A percentile compares a stretch with the other conserved stretches of the same genome.
Evolutionary conservation across 1,140 invertebrate genomes (phyloP).

Genomic region (Microplitis demolitor): DNA sequence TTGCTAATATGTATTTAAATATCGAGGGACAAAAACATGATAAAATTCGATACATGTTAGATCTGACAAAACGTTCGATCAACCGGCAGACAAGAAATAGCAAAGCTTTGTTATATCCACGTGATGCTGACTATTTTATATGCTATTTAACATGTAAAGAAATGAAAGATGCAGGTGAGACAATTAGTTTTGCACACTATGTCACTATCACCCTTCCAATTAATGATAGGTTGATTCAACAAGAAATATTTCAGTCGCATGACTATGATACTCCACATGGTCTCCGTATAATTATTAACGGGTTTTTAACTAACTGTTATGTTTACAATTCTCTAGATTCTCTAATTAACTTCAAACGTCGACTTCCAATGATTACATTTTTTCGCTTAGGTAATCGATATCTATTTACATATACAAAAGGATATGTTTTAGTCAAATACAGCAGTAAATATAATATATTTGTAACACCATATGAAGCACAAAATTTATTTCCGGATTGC

Average conservation of each 20-base stretch:
- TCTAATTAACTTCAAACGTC: neutral
- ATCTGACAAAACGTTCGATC: neutral
- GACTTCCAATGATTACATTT: neutral
- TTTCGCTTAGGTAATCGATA: neutral
- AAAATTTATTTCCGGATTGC: neutral
- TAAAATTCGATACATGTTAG: neutral
- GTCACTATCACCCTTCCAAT: neutral
- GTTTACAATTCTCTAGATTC: neutral
- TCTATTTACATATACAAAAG: neutral
- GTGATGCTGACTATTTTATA: neutral
- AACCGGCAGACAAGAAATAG: neutral
- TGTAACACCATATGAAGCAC: neutral
- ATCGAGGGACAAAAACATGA: neutral
- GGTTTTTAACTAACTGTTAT: neutral
- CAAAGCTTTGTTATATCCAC: neutral
- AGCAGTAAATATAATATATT: neutral
- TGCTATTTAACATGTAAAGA: neutral
- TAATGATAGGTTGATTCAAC: neutral
- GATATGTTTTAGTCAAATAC: neutral
- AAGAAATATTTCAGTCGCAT: neutral
- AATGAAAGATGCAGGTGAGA: constrained; percentile 1
- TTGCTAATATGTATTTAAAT: neutral
- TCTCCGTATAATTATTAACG: neutral
- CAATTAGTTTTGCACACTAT: neutral
- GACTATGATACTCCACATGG: neutral